Base-by-base conservation (phyloP, 1,140 invertebrate species). In the Pseudomyrmex flavicornis region DNA sequence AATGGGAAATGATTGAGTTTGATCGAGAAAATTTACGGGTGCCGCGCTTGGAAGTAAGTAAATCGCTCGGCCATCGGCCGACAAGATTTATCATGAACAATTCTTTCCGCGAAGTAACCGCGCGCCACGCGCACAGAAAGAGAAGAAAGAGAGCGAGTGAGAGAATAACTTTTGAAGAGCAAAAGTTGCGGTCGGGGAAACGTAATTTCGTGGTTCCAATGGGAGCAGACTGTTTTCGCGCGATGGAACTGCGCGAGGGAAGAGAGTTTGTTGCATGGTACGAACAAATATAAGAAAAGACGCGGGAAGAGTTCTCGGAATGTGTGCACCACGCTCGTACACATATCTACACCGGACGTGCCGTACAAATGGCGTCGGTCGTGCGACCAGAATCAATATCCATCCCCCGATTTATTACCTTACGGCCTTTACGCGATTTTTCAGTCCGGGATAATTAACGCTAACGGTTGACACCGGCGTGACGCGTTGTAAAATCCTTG, bases 131-230 rank as follows among this genome's bases (percentile, higher is more conserved):
- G 48, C 46, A 35, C 17, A 62, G 62, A 35, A 72, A 35, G 35
- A 35, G 35, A 35, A 7, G 35, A 35, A 3, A 35, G 35, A 35
- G 35, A 35, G 35, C 4, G 17, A 65, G 58, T 22, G 66, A 68
- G 66, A 58, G 61, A 70, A 85, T 69, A 77, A 90, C 88, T 72
- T 91, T 88, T 20, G 82, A 86, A 86, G 84, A 88, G 85, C 85
- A 87, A 87, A 91, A 90, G 91, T 90, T 90, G 86, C 82, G 69
- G 73, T 66, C 72, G 66, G 58, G 58, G 83, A 59, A 89, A 90
- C 91, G 90, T 91, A 90, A 91, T 91, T 91, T 91, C 88, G 85
- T 87, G 85, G 82, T 66, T 86, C 89, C 85, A 77, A 73, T 72
- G 85, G 84, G 84, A 90, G 52, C 79, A 48, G 62, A 68, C 77